phyloP scores from a whole-genome alignment of 2,797 vertebrate genomes.

The Anguilla megastoma region DNA sequence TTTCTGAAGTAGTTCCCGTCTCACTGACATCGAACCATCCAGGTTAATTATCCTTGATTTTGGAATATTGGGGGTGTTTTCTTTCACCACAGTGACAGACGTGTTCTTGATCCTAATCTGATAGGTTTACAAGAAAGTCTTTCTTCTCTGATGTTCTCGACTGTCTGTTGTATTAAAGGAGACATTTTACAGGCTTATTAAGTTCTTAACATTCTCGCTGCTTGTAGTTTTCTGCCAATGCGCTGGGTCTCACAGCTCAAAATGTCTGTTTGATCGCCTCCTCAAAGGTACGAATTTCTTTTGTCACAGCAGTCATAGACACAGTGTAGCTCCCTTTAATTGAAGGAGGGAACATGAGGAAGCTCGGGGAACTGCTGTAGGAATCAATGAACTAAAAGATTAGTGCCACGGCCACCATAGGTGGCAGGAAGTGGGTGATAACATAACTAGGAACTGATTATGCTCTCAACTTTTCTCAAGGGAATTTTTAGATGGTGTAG shows the following conservation, averaged over 20 bases:
- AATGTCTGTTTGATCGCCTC: background rate
- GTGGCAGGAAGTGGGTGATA: background rate
- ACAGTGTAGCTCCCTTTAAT: background rate
- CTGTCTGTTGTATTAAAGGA: background rate
- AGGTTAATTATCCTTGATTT: slow-evolving; percentile 7
- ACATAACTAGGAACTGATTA: background rate
- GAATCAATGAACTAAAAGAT: background rate
- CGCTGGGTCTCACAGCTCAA: background rate
- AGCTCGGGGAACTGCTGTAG: background rate
- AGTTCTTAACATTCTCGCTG: background rate
- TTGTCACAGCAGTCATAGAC: background rate
- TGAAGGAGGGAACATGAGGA: background rate
- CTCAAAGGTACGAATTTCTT: background rate
- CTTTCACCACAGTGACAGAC: background rate
- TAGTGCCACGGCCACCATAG: background rate
- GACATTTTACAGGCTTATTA: slow-evolving; percentile 1
- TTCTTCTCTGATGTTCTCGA: background rate
- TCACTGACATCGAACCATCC: background rate
- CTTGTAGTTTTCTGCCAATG: background rate
- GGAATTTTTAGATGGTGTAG: background rate
- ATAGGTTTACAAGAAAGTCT: background rate
- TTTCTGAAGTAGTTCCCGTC: slow-evolving; percentile 25
- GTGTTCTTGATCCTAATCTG: slow-evolving; percentile 19
- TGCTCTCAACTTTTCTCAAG: background rate
- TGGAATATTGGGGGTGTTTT: background rate